Conservation (phyloP, 2,113 vertebrate species). For the Jacana jacana region DNA sequence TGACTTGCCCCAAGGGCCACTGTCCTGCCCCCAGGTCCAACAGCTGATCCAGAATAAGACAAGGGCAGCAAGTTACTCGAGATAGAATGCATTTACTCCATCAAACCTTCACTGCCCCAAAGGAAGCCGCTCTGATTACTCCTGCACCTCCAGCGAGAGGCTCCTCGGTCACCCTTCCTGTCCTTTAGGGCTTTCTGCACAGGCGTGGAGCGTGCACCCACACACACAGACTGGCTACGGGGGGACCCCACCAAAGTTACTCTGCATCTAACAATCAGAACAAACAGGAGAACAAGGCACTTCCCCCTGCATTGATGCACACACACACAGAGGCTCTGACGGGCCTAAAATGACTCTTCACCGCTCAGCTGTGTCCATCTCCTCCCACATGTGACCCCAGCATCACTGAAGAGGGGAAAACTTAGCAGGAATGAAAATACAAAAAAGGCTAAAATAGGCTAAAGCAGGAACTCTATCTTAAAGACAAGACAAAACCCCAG, state of each 20-base stretch:
- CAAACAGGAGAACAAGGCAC: background rate
- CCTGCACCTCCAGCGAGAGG: background rate
- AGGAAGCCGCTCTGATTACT: background rate
- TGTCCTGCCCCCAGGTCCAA: background rate
- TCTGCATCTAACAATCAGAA: background rate
- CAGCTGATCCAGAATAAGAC: background rate
- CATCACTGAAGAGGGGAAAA: background rate
- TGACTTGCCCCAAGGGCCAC: fast-evolving
- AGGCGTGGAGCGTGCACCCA: background rate
- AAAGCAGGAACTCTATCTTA: background rate
- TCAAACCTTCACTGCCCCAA: background rate
- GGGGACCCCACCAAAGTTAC: background rate
- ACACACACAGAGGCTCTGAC: too few relatives aligned
- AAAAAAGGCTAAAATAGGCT: background rate
- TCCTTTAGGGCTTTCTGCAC: background rate
- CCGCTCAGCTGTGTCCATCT: too few relatives aligned
- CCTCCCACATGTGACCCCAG: background rate
- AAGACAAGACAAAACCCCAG: background rate
- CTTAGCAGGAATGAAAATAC: background rate
- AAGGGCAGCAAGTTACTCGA: background rate
- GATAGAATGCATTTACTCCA: background rate
- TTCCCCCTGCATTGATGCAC: background rate
- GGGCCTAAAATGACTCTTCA: background rate
- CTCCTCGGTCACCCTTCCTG: background rate
- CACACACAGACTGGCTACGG: fast-evolving